Evolutionary conservation across 2,797 vertebrate species (phyloP).

Genomic region (Platalea minor): DNA sequence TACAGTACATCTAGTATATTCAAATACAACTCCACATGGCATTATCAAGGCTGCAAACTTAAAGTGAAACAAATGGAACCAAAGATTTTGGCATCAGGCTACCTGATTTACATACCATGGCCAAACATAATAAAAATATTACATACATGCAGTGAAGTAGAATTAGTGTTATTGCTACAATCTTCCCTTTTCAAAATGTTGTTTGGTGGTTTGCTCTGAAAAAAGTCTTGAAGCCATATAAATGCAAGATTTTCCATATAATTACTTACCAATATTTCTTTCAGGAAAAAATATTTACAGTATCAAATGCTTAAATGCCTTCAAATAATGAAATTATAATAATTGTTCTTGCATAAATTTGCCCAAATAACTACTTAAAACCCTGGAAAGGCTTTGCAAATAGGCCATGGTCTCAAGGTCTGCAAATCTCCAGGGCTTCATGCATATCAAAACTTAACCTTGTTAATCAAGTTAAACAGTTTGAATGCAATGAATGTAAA

Average conservation of each 20-base stretch:
- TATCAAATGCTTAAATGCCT: neutral
- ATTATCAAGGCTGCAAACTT: neutral
- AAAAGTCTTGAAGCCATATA: neutral
- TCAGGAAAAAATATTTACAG: neutral
- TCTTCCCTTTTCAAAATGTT: neutral
- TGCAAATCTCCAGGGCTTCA: neutral
- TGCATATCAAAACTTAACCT: neutral
- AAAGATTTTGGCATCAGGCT: neutral
- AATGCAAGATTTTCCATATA: neutral
- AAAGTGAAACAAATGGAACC: neutral
- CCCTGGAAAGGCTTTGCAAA: neutral
- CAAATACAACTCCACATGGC: neutral
- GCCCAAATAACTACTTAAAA: neutral
- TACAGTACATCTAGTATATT: neutral
- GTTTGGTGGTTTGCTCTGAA: neutral
- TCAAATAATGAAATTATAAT: neutral
- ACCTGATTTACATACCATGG: neutral
- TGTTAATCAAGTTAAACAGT: neutral
- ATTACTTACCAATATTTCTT: neutral
- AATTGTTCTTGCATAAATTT: neutral
- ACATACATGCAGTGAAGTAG: neutral
- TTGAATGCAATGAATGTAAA: neutral
- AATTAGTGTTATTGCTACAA: neutral
- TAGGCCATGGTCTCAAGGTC: neutral
- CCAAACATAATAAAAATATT: neutral